phyloP scores from a whole-genome alignment of 2,797 vertebrate genomes.

The Scolopax rusticola region DNA sequence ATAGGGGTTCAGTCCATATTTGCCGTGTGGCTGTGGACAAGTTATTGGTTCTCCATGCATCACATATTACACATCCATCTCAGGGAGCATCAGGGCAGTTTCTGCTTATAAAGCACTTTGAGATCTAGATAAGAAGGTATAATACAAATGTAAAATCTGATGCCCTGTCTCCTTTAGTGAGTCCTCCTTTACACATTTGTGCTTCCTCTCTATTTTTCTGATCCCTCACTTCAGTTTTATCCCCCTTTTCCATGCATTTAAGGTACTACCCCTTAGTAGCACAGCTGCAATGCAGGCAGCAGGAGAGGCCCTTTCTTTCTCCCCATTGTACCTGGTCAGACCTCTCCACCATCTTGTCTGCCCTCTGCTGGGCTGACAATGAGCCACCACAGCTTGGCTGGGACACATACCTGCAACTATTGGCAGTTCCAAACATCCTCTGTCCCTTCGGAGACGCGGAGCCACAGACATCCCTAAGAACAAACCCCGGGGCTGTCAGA shows the following conservation, averaged over 20 bases:
- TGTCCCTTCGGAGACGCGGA: accelerated
- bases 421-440: not conserved
- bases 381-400: not conserved
- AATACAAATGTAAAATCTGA: not conserved
- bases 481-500: accelerated
- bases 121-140: not conserved
- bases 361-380: not conserved
- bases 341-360: accelerated
- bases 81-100: not conserved
- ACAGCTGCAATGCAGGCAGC: not conserved
- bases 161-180: not conserved
- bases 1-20: not conserved
- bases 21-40: not conserved
- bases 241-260: not conserved
- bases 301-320: not conserved
- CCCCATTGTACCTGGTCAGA: too few species aligned
- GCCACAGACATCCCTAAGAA: accelerated
- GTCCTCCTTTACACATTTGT: not conserved
- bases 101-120: not conserved
- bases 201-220: not conserved
- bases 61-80: not conserved
- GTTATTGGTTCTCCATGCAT: not conserved
- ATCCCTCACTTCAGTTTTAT: not conserved
- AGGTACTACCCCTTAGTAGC: not conserved
- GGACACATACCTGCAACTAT: not conserved